Base-by-base conservation (phyloP, 1,140 invertebrate genomes). In the Galleria mellonella region DNA sequence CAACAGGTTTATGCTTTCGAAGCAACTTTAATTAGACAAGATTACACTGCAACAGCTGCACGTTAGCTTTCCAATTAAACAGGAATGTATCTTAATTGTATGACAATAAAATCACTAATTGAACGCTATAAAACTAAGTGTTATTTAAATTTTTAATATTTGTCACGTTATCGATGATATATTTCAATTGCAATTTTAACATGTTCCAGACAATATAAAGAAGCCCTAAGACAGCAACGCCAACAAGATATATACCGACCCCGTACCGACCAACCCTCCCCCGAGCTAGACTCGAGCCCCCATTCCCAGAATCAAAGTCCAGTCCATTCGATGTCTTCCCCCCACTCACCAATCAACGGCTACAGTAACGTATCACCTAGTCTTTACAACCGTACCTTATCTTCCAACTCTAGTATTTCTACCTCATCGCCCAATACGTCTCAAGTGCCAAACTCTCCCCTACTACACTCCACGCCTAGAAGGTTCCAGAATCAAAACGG, bases 171-270 rank as follows among this genome's bases (percentile, higher is more conserved):
- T n/a, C n/a, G 6, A 23, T 23, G 6, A 23, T 3, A 2, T 23
- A 23, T 23, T 23, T 23, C 17, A 23, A 23, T 6, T 6, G 2
- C 2, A 3, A 23, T 23, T 23, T 23, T 23, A 23, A 23, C 17
- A 39, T 58, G 30, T 87, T 89, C 9, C 73, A 91, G 94, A 85
- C 94, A 96, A 87, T 96, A 95, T 85, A 95, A 95, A 87, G 94
- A 96, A 88, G 93, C 94, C 32, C 77, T 95, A 73, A 91, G 92
- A 76, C 92, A 94, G 65, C 94, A 95, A 76, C 88, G 94, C 50
- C 92, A 90, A 15, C 91, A 92, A 76, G 94, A 95, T 63, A 90
- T 95, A 32, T 95, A 96, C 70, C 87, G 89, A 52, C 89, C 89
- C 55, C 89, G 90, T 42, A 72, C 78, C 38, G 81, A 87, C 39